Percentiles rank a stretch among this genome's conserved stretches.
Conservation (phyloP, 92 coral and sea anemone genomes). For the Zoanthus sociatus region DNA sequence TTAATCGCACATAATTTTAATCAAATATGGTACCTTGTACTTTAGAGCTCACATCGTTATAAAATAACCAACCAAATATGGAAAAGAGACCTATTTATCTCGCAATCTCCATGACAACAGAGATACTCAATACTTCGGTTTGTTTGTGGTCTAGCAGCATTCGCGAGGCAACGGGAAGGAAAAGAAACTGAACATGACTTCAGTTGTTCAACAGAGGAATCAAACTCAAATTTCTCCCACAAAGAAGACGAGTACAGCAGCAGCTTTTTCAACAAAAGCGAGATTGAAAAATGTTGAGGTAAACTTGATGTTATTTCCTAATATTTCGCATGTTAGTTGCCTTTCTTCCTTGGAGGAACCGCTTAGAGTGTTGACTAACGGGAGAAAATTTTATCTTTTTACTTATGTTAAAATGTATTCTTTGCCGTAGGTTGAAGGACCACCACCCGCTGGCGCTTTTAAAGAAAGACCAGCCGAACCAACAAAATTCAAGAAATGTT, state of each 20-base stretch:
- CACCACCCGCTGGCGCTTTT: constrained; percentile 93
- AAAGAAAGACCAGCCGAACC: constrained; percentile 83
- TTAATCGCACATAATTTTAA: constrained; percentile 15
- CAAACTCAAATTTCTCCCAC: constrained; percentile 25
- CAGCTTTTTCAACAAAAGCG: constrained; percentile 88
- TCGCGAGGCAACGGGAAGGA: neutral
- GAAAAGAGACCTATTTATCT: constrained; percentile 12
- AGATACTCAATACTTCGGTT: constrained; percentile 35
- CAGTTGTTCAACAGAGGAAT: constrained; percentile 27
- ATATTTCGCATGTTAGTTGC: neutral
- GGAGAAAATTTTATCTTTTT: neutral
- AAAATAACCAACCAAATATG: constrained; percentile 40
- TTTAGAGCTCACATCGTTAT: constrained; percentile 27
- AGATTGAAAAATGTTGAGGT: constrained; percentile 89
- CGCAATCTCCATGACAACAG: constrained; percentile 34
- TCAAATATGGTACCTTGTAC: constrained; percentile 9
- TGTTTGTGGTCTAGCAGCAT: constrained; percentile 14
- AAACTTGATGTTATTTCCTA: neutral
- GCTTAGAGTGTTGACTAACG: constrained; percentile 1
- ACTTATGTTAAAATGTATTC: neutral
- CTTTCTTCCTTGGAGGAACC: neutral
- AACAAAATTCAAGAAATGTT: constrained; percentile 94
- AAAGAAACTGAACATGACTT: neutral
- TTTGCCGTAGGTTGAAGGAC: constrained; percentile 73
- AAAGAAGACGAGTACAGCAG: constrained; percentile 66